Percentiles rank a stretch among this genome's conserved stretches.
Evolutionary conservation across 2,113 vertebrate genomes (phyloP).

Genomic region (Sinocyclocheilus anshuiensis): DNA sequence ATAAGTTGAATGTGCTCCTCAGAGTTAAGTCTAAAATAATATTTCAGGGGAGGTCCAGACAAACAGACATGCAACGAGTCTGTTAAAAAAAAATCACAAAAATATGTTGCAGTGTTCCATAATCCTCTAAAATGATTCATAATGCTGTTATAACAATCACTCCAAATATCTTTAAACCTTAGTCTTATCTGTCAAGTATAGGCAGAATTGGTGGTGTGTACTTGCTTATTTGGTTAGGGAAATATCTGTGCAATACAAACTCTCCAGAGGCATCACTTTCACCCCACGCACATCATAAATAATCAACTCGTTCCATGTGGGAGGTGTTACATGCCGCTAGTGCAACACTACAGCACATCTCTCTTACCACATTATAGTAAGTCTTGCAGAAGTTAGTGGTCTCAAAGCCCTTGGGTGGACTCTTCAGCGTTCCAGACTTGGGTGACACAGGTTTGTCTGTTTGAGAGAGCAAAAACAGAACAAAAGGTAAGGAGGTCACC

Average conservation of each 20-base stretch:
- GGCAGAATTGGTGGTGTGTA: background rate
- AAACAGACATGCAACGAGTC: background rate
- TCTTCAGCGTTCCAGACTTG: constrained; percentile 87
- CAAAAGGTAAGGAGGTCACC: constrained; percentile 23
- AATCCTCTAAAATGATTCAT: background rate
- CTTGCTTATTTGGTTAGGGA: constrained; percentile 1
- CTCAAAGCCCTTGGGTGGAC: constrained; percentile 92
- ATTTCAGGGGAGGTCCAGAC: too few relatives aligned
- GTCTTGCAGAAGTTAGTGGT: constrained; percentile 90
- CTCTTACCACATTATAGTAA: constrained; percentile 96
- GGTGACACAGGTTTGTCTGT: constrained; percentile 89
- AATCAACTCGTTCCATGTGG: background rate
- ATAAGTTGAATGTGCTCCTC: background rate
- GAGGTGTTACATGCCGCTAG: background rate
- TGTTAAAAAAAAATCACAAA: background rate
- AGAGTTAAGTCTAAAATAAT: background rate
- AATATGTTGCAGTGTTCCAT: background rate
- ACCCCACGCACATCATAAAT: constrained; percentile 7
- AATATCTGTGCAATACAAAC: background rate
- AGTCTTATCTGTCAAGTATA: background rate
- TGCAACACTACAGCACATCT: background rate
- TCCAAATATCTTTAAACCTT: background rate
- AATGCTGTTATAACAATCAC: background rate
- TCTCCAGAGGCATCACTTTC: background rate
- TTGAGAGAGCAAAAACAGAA: constrained; percentile 8